Evolutionary conservation across 92 coral and sea anemone species (phyloP).

Genomic region (Chrysogorgia sp.): DNA sequence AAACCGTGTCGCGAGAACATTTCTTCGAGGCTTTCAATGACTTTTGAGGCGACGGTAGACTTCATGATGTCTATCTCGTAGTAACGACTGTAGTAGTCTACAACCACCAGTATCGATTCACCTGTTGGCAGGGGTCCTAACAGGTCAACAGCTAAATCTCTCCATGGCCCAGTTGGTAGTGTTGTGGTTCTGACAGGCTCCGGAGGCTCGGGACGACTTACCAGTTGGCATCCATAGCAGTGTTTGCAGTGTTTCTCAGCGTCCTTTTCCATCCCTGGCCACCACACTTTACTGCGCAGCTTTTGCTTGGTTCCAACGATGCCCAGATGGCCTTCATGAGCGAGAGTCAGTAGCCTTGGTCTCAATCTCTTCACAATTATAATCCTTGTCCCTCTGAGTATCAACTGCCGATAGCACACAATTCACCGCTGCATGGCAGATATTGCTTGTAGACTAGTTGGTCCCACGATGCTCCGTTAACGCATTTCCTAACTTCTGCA

Average conservation of each 20-base stretch:
- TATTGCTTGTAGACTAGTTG: too few species aligned
- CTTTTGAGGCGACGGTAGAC: conserved; percentile 52
- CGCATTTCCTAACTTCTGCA: too few species aligned
- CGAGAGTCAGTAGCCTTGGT: conserved; percentile 26
- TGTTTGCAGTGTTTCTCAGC: conserved; percentile 57
- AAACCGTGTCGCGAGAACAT: conserved; percentile 56
- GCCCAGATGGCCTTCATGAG: conserved; percentile 29
- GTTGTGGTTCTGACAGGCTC: conserved; percentile 60
- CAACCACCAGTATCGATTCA: conserved; percentile 52
- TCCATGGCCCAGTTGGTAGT: conserved; percentile 60
- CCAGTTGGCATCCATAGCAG: conserved; percentile 60
- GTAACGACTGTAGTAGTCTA: conserved; percentile 61
- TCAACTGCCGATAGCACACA: conserved; percentile 46
- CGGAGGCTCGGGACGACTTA: conserved; percentile 50
- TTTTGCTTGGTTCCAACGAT: conserved; percentile 55
- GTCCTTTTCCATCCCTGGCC: conserved; percentile 65
- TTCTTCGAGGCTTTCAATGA: conserved; percentile 40
- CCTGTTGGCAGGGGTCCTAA: conserved; percentile 65
- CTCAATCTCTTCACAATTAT: conserved; percentile 17
- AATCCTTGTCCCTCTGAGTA: conserved; percentile 49
- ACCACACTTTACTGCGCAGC: conserved; percentile 61
- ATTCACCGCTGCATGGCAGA: too few species aligned
- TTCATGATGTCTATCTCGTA: conserved; percentile 57
- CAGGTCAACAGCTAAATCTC: conserved; percentile 53
- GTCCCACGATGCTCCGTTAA: too few species aligned